Conservation (phyloP, 1,140 invertebrate genomes). For the Micrasema longulum region DNA sequence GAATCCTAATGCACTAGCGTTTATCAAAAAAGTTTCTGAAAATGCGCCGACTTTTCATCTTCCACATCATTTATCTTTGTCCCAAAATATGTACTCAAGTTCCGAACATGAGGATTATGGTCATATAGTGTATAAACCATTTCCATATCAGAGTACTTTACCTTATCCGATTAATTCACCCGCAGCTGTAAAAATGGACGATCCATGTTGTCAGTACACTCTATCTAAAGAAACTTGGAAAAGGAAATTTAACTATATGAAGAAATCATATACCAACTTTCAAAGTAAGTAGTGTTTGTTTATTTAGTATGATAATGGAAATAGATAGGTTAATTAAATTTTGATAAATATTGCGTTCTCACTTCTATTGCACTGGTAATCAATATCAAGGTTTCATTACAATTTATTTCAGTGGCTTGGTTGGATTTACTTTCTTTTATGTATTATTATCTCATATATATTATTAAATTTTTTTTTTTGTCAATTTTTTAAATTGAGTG, state of each 20-base stretch:
- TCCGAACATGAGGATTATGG: background rate
- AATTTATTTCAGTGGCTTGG: no score
- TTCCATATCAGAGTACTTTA: conserved; percentile 26
- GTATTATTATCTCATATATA: no score
- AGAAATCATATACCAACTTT: no score
- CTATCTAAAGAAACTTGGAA: conserved; percentile 45
- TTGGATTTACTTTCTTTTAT: no score
- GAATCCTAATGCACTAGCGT: conserved; percentile 31
- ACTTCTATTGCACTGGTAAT: no score
- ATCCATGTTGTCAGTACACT: conserved; percentile 33
- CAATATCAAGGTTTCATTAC: no score
- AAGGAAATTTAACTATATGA: conserved; percentile 31
- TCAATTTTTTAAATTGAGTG: no score
- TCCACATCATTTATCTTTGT: conserved; percentile 42
- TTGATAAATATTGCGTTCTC: no score
- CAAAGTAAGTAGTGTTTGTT: no score
- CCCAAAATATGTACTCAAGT: conserved; percentile 40
- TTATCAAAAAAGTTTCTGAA: conserved; percentile 35
- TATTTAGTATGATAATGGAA: no score
- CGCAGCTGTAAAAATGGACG: background rate
- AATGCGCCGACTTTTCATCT: conserved; percentile 15
- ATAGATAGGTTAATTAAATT: no score
- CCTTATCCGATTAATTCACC: conserved; percentile 24
- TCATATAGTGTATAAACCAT: conserved; percentile 36
- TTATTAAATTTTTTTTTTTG: no score